These are phyloP conservation scores for Sciurus niger DNA, from an alignment of 2,113 vertebrate genomes.

Conservation along the genomic window DNA sequence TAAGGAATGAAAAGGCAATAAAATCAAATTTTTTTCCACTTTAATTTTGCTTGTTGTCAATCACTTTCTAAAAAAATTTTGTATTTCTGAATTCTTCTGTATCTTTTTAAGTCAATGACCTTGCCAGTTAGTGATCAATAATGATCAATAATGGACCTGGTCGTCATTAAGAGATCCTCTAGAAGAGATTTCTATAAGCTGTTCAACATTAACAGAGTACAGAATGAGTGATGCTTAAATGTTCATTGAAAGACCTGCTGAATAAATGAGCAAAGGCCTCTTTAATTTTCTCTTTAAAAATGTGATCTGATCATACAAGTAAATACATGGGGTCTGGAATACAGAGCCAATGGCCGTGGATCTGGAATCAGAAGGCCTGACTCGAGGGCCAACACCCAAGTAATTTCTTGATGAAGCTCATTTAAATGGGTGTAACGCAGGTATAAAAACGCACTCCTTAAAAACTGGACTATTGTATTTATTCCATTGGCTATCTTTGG, in stretches of 20 bases:
- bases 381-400: neutral
- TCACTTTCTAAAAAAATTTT: slow-evolving; percentile 44
- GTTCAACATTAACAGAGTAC: neutral
- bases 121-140: slow-evolving; percentile 55
- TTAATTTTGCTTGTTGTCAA: slow-evolving; percentile 30
- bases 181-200: slow-evolving; percentile 60
- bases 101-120: slow-evolving; percentile 50
- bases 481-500: neutral
- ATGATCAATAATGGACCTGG: slow-evolving; percentile 27
- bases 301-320: neutral
- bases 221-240: neutral
- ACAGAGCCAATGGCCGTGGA: neutral
- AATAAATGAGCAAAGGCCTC: neutral
- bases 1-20: neutral
- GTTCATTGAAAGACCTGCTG: neutral
- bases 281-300: neutral
- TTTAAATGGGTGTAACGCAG: neutral
- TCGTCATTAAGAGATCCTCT: slow-evolving; percentile 16
- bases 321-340: neutral
- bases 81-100: slow-evolving; percentile 29
- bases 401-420: neutral
- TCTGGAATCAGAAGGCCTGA: neutral
- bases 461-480: neutral
- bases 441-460: neutral
- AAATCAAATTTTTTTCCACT: slow-evolving; percentile 40